Percentiles rank a stretch among this genome's conserved stretches.
These are phyloP conservation scores for Hemicordylus capensis DNA, from an alignment of 2,113 vertebrate species.

Conservation along the genomic window DNA sequence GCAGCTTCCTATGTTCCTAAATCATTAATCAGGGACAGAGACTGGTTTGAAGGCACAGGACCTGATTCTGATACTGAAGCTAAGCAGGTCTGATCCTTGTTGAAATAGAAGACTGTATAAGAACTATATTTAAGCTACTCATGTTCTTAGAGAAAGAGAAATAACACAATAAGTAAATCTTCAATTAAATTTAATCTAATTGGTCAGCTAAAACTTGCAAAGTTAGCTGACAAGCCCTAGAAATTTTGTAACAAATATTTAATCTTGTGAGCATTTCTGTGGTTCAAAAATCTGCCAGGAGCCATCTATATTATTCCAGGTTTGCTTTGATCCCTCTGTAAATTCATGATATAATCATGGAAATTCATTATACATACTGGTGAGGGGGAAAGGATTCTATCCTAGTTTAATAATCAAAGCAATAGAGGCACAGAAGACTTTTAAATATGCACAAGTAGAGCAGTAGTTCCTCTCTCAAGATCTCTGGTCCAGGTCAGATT, in stretches of 20 bases:
- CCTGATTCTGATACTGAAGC: background rate
- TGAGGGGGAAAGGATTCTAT: background rate
- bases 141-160: background rate
- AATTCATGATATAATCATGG: background rate
- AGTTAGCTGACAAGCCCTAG: background rate
- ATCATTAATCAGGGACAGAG: background rate
- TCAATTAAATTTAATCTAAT: background rate
- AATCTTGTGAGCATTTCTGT: background rate
- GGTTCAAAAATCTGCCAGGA: background rate
- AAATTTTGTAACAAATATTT: background rate
- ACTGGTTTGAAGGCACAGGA: background rate
- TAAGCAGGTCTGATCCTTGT: background rate
- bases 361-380: background rate
- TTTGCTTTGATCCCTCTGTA: background rate
- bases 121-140: background rate
- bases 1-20: too few species aligned
- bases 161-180: background rate
- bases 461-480: background rate
- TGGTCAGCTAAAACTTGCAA: background rate
- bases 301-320: background rate
- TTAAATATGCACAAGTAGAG: background rate
- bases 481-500: background rate
- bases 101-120: too few species aligned
- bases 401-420: constrained; percentile 2
- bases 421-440: background rate